Base-by-base conservation (phyloP, 2,797 vertebrate genomes). In the Macropodus opercularis region DNA sequence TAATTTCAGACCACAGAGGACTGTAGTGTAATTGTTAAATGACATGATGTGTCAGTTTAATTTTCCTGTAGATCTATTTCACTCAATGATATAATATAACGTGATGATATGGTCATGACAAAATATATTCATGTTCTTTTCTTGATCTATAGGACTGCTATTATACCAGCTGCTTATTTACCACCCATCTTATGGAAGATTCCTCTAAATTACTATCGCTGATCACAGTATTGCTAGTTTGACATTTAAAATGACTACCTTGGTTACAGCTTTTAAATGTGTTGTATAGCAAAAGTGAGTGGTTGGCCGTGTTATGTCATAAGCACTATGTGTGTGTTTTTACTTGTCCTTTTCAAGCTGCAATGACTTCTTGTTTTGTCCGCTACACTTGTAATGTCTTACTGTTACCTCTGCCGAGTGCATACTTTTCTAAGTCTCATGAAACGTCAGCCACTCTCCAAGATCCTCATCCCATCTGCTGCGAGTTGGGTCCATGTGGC, bases 401-500 rank as follows among this genome's bases (percentile, higher is more conserved):
- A 5, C n/a, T 15, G 31, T 36, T 34, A 11, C 18, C 10, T 1
- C 10, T 35, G 39, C 18, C 34, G 3, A 63, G 40, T 26, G 18
- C 48, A 38, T 21, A 13, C 31, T 54, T 49, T 34, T 6, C 40
- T 50, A 17, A 35, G 40, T 62, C 41, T 54, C 29, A 34, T 43
- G 55, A 29, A 51, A 24, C 5, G 17, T 15, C 23, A 35, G 22
- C 32, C 64, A 59, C 65, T 18, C 22, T 69, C 34, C 13, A 17
- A 35, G 17, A 32, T 48, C 44, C 27, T 63, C 52, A 27, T n/a
- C 31, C 76, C 81, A 81, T 84, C 70, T 77, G 74, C 41, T 72
- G 39, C 44, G 15, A 63, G 56, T 41, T 51, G 47, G 41, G 32
- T 64, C 67, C 63, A 75, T 77, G 69, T 80, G 74, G 48, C 60